Evolutionary conservation across 2,113 vertebrate species (phyloP), one percentile per base, ranked within the genome.

Genomic region (Ammospiza nelsoni): DNA sequence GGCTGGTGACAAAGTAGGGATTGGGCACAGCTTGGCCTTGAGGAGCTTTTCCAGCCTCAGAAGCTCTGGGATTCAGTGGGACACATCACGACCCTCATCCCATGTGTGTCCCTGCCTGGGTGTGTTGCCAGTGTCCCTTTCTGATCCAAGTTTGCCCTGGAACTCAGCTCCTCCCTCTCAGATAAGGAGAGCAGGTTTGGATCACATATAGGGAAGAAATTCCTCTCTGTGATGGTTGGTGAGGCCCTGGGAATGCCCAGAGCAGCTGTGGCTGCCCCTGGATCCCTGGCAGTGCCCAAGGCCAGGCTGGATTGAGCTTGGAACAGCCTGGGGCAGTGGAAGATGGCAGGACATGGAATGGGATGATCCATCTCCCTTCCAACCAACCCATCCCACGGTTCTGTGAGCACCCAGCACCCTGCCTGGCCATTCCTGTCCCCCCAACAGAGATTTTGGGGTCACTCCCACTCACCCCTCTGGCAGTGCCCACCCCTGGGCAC

Each of bases 271-370:
- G 61, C 51, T 67, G 43, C 20, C 13, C 29, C 37, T 58, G 59
- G 25, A 52, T 61, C 63, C 68, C 59, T 81, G 68, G 15, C 3
- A 41, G 6, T 43, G 41, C 6, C 29, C 21, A 1, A 49, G 29
- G 16, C 24, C 35, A 9, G 52, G 35, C 0, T 43, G 58, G 58
- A 15, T 2, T 0, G 3, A 6, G 43, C 9, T 52, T 52, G 68
- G 68, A 73, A 27, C 51, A 19, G 0, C 43, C 12, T 33, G 86
- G 44, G 15, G 1, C 2, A 6, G 22, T 9, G 59, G 37, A 3
- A 74, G 8, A 22, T 51, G 51, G 31, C 52, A 69, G 46, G 27
- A 8, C 14, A 16, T 20, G 37, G 87, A 5, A n/a, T 8, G 41
- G 12, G 39, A 44, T 27, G 13, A 5, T 9, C 13, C 54, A 39